Percentiles rank a stretch among this genome's conserved stretches.
Evolutionary conservation across 37 sponge, comb jelly and placozoan species (phyloP).

Genomic region (Bolinopsis microptera): DNA sequence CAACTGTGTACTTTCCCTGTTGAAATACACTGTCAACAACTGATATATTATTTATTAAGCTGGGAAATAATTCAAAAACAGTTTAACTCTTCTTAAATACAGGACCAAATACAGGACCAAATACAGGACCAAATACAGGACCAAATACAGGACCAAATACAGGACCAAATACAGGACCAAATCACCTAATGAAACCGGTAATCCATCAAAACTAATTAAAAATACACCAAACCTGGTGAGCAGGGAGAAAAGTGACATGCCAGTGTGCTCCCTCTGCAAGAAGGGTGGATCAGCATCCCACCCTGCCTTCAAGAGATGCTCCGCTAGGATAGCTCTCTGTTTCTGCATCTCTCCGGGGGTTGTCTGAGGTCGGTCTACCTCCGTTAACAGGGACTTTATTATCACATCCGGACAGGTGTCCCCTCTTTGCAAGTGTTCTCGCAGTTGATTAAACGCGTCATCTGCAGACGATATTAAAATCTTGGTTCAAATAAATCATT

Average conservation of each 20-base stretch:
- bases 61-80: no score
- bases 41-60: no score
- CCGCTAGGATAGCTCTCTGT: constrained; percentile 42
- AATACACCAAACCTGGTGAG: constrained; percentile 3
- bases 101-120: background rate
- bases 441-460: constrained; percentile 35
- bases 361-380: constrained; percentile 52
- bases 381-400: constrained; percentile 49
- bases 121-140: background rate
- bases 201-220: background rate
- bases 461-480: no score
- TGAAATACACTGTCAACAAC: background rate
- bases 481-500: no score
- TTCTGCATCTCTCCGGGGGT: constrained; percentile 40
- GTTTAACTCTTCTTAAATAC: no score
- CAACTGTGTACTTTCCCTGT: constrained; percentile 41
- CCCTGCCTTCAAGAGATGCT: constrained; percentile 57
- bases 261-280: constrained; percentile 30
- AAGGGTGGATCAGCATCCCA: constrained; percentile 35
- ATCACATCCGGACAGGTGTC: constrained; percentile 56
- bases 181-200: no score
- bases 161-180: background rate
- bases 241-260: constrained; percentile 22
- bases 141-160: background rate
- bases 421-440: constrained; percentile 34